These are phyloP conservation scores for Hemiprocne comata DNA, from an alignment of 2,113 vertebrate species.

Conservation along the genomic window DNA sequence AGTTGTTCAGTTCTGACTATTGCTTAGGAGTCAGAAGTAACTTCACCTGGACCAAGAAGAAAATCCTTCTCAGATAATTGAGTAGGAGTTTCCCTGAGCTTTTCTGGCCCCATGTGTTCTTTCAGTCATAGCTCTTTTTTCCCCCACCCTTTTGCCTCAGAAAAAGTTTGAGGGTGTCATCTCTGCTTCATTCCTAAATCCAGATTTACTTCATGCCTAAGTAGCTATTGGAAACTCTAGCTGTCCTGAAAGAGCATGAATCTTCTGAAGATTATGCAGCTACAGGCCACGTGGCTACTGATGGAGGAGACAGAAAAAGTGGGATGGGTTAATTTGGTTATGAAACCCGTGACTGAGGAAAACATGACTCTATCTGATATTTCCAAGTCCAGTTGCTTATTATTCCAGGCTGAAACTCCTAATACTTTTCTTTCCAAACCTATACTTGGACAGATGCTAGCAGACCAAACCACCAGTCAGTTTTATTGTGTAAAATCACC, in stretches of 20 bases:
- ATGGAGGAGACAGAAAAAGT: not conserved
- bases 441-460: not conserved
- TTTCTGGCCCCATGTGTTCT: not conserved
- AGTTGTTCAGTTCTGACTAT: not conserved
- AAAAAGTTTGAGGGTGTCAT: not conserved
- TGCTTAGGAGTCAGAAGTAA: not conserved
- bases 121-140: not conserved
- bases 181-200: not conserved
- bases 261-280: not conserved
- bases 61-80: not conserved
- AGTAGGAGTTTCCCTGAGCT: not conserved
- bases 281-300: fast-evolving
- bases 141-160: not conserved
- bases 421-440: not conserved
- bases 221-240: not conserved
- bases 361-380: not conserved
- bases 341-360: not conserved
- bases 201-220: not conserved
- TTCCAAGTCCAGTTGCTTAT: not conserved
- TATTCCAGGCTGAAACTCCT: not conserved
- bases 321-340: not conserved
- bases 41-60: not conserved
- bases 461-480: not conserved
- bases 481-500: not conserved
- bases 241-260: not conserved